Evolutionary conservation across 2,797 vertebrate genomes (phyloP), one percentile per base, ranked within the genome.

Genomic region (Pipistrellus pipistrellus): DNA sequence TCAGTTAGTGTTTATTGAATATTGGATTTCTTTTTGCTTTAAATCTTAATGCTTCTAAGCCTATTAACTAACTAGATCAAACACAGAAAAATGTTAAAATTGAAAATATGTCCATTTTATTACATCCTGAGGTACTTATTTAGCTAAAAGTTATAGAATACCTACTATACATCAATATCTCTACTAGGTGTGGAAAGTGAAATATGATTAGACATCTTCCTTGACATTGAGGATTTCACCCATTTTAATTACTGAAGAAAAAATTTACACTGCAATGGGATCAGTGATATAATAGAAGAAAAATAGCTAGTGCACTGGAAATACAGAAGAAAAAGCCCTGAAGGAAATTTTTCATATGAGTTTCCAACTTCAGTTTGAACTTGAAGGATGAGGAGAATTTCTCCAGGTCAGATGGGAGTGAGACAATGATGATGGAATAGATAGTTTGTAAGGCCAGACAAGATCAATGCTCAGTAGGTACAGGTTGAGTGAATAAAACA

Each of bases 221-320:
- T 68, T 73, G 46, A 48, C 6, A 41, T 2, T 21, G 32, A 85
- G 20, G 25, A 85, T 80, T 68, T 66, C n/a, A 64, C 46, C 62
- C 35, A 88, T 55, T 80, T 55, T 80, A 92, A 66, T 78, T 84
- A 72, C 1, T 55, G n/a, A 55, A 88, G 71, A 62, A 84, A 69
- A 44, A 64, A 53, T 25, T 41, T 62, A 76, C 25, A 18, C 17
- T 23, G 14, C 18, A 64, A 72, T 78, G n/a, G 48, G 55, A 92
- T 48, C 55, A 78, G 55, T 35, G 46, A 55, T 72, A 64, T 55
- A 59, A 44, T 1, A 77, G 59, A 18, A 72, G 57, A 82, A 82
- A 71, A 7, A 10, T 35, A 53, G 57, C 55, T 57, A 78, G n/a
- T 32, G 21, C 8, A 25, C 62, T 23, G 17, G 25, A 35, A 84